Percentiles rank a stretch among this genome's conserved stretches.
These are phyloP conservation scores for Tapirus terrestris DNA, from an alignment of 2,113 vertebrate genomes.

Conservation along the genomic window DNA sequence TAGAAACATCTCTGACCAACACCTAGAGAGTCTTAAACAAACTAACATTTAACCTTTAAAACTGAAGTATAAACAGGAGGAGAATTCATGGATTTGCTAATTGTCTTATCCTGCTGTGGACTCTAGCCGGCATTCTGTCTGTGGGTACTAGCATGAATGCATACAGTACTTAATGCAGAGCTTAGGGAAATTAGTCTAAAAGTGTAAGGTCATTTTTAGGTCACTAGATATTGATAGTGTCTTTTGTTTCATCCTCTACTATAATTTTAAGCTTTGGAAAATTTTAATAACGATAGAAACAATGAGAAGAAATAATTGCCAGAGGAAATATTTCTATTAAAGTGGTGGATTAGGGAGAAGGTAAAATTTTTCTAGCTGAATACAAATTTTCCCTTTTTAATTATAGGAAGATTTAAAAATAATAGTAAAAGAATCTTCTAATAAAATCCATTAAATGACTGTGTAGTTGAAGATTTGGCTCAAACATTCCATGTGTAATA, in stretches of 20 bases:
- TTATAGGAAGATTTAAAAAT: constrained; percentile 21
- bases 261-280: constrained; percentile 53
- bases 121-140: neutral
- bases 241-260: constrained; percentile 42
- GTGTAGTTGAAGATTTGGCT: constrained; percentile 70
- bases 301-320: constrained; percentile 14
- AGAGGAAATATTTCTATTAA: constrained; percentile 61
- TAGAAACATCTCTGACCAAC: neutral
- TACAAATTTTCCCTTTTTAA: constrained; percentile 19
- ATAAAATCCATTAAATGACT: constrained; percentile 52
- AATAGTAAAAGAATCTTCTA: constrained; percentile 25
- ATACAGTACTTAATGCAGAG: neutral
- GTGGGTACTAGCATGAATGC: neutral
- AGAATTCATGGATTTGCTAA: neutral
- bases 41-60: constrained; percentile 41
- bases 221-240: neutral
- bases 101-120: neutral
- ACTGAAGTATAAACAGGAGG: constrained; percentile 5
- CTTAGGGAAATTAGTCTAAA: neutral
- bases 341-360: neutral
- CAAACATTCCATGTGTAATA: constrained; percentile 54
- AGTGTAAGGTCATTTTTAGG: constrained; percentile 9
- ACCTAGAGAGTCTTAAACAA: neutral
- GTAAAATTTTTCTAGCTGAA: constrained; percentile 52
- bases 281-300: constrained; percentile 31